These are phyloP conservation scores for Drosophila albomicans DNA, from an alignment of 1,140 invertebrate genomes.

Conservation along the genomic window DNA sequence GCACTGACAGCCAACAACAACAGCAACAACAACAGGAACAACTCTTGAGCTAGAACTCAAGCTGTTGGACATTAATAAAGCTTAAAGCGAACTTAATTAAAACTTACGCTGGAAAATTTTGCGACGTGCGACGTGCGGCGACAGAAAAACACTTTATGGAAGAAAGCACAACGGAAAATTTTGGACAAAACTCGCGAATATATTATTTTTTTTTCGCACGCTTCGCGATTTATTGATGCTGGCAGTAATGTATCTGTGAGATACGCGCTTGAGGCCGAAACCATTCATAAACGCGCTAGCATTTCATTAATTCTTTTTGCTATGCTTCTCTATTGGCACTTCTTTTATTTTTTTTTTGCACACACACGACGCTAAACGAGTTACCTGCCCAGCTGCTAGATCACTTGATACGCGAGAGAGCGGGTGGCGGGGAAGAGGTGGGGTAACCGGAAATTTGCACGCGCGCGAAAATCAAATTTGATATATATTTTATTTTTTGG, in stretches of 20 bases:
- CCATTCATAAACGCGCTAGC: slow-evolving; percentile 59
- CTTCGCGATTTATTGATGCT: slow-evolving; percentile 8
- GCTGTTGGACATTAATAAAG: slow-evolving; percentile 41
- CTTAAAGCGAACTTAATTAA: slow-evolving; percentile 55
- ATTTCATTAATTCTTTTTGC: slow-evolving; percentile 52
- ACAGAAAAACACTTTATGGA: slow-evolving; percentile 20
- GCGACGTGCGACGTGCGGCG: background rate
- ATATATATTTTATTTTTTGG: too few relatives aligned
- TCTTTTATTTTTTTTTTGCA: slow-evolving; percentile 21
- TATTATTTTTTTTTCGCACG: slow-evolving; percentile 2
- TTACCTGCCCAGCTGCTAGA: slow-evolving; percentile 23
- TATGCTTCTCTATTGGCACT: background rate
- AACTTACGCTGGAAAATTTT: slow-evolving; percentile 47
- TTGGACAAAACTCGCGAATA: slow-evolving; percentile 23
- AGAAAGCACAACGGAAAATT: slow-evolving; percentile 23
- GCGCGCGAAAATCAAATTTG: slow-evolving; percentile 4
- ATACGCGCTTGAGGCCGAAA: slow-evolving; percentile 32
- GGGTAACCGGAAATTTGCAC: slow-evolving; percentile 24
- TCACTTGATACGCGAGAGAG: slow-evolving; percentile 12
- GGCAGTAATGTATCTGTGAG: slow-evolving; percentile 46
- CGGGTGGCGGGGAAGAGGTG: background rate
- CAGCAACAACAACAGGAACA: background rate
- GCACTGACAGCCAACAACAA: slow-evolving; percentile 24
- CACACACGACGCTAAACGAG: slow-evolving; percentile 52
- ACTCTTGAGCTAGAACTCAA: slow-evolving; percentile 9